Evolutionary conservation across 2,888 invertebrate species (phyloP).

Genomic region (Euphydryas editha): DNA sequence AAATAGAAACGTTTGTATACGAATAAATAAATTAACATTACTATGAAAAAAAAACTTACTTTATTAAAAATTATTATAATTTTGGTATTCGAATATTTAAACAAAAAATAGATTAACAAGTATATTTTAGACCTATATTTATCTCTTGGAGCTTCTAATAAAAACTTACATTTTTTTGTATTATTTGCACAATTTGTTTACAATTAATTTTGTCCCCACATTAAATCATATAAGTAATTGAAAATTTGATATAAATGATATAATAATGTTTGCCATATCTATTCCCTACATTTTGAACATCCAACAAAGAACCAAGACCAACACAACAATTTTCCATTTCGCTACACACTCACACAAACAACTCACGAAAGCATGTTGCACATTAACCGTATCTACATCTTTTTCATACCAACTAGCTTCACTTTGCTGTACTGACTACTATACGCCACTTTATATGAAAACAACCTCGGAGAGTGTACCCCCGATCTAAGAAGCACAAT

Average conservation of each 20-base stretch:
- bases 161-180: too few species aligned
- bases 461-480: slow-evolving; percentile 51
- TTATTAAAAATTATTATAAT: too few species aligned
- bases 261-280: slow-evolving; percentile 5
- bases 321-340: slow-evolving; percentile 57
- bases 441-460: slow-evolving; percentile 35
- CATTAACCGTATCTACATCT: slow-evolving; percentile 38
- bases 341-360: slow-evolving; percentile 56
- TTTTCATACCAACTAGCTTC: slow-evolving; percentile 24
- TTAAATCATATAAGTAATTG: neutral
- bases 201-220: neutral
- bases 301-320: slow-evolving; percentile 51
- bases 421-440: slow-evolving; percentile 16
- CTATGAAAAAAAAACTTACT: too few species aligned
- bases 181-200: too few species aligned
- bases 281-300: slow-evolving; percentile 35
- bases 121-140: too few species aligned
- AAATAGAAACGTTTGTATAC: too few species aligned
- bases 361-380: slow-evolving; percentile 36
- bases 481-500: slow-evolving; percentile 61
- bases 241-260: neutral
- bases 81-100: too few species aligned
- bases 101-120: too few species aligned
- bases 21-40: too few species aligned
- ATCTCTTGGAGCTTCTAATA: too few species aligned